Conservation (phyloP, 2,888 invertebrate species). For the Lithophane leautieri region DNA sequence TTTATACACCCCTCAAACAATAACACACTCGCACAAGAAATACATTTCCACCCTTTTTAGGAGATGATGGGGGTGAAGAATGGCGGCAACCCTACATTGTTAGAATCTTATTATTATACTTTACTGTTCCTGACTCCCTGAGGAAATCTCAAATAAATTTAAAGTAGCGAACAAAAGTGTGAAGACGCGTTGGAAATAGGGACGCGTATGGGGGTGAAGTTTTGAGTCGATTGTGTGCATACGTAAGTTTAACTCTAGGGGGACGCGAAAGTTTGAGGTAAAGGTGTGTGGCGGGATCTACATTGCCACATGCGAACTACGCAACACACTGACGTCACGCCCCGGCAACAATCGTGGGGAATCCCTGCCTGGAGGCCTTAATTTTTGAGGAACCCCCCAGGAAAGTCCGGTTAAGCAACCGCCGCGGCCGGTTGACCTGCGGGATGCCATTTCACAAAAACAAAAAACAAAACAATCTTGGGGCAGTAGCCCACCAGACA, state of each 20-base stretch:
- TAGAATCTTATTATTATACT: conserved; percentile 23
- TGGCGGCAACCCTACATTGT: conserved; percentile 35
- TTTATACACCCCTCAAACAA: neutral
- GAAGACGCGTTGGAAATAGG: conserved; percentile 24
- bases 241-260: neutral
- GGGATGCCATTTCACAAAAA: too few species aligned
- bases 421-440: too few species aligned
- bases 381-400: too few species aligned
- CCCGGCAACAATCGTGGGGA: too few species aligned
- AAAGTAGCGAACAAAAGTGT: conserved; percentile 44
- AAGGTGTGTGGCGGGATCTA: neutral
- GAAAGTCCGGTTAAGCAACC: too few species aligned
- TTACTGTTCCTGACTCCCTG: conserved; percentile 28
- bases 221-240: conserved; percentile 8
- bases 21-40: neutral
- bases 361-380: too few species aligned
- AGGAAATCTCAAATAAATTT: conserved; percentile 58
- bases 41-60: conserved; percentile 20
- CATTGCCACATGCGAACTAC: too few species aligned
- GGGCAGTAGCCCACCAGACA: too few species aligned
- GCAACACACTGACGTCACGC: too few species aligned
- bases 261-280: neutral
- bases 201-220: conserved; percentile 6
- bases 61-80: conserved; percentile 7
- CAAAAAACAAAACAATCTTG: too few species aligned